These are phyloP conservation scores for Drosophila pseudotakahashii DNA, from an alignment of 2,888 invertebrate genomes.

Conservation along the genomic window DNA sequence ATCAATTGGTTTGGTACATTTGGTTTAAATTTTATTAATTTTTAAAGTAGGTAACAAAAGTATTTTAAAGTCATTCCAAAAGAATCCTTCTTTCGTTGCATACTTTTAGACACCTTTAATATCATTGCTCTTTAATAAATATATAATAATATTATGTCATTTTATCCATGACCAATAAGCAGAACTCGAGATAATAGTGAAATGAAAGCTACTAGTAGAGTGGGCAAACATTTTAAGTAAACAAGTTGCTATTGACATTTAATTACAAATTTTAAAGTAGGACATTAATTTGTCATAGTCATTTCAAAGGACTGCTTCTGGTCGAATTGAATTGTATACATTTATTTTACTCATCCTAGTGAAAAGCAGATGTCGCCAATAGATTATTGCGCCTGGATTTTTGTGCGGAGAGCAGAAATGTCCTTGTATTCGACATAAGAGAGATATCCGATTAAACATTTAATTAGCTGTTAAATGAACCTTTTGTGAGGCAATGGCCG, in stretches of 20 bases:
- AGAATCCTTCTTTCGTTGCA: too few species aligned
- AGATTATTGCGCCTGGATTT: constrained; percentile 15
- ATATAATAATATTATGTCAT: too few species aligned
- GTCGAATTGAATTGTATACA: not conserved
- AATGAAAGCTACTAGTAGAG: not conserved
- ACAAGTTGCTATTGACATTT: not conserved
- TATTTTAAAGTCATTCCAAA: too few species aligned
- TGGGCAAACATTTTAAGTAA: not conserved
- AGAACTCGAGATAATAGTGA: too few species aligned
- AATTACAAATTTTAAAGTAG: not conserved
- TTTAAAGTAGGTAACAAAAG: too few species aligned
- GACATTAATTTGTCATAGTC: not conserved
- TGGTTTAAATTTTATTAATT: too few species aligned
- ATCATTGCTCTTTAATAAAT: too few species aligned
- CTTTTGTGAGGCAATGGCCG: constrained; percentile 32
- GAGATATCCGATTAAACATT: constrained; percentile 59
- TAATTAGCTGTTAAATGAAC: constrained; percentile 69
- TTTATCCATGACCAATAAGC: too few species aligned
- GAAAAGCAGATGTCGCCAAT: constrained; percentile 5
- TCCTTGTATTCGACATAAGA: constrained; percentile 34
- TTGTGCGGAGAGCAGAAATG: constrained; percentile 5
- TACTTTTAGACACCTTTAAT: too few species aligned
- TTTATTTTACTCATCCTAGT: constrained; percentile 1
- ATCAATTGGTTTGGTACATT: too few species aligned
- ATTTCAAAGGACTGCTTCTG: not conserved